phyloP scores from a whole-genome alignment of 2,797 vertebrate species.

The Pantherophis alleghaniensis region DNA sequence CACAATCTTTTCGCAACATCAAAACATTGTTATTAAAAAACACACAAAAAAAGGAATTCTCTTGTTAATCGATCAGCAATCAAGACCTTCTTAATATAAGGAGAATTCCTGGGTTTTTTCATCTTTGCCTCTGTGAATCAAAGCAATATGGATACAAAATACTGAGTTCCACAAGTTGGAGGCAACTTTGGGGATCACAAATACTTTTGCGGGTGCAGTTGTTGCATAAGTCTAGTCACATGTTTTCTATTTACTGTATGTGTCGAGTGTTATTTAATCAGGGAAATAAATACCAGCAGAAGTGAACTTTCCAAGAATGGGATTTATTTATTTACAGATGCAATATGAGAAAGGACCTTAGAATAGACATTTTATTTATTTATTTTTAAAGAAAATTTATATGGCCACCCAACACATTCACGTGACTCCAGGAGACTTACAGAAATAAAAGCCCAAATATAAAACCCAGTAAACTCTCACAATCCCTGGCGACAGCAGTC shows the following conservation, averaged over 20 bases:
- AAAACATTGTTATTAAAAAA: neutral
- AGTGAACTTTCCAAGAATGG: neutral
- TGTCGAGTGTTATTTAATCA: neutral
- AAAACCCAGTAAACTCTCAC: neutral
- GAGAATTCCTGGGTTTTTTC: neutral
- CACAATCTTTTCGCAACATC: neutral
- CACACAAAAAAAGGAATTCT: neutral
- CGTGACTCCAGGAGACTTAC: neutral
- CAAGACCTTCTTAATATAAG: neutral
- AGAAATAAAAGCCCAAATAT: neutral
- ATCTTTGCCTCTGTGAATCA: neutral
- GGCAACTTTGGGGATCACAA: neutral
- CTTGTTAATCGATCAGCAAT: neutral
- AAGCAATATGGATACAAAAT: neutral
- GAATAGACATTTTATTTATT: neutral
- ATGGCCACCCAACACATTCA: neutral
- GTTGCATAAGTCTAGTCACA: neutral
- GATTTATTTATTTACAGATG: neutral
- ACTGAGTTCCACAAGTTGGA: neutral
- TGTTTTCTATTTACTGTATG: neutral
- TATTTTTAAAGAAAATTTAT: neutral
- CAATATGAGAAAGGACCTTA: neutral
- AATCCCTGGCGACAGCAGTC: neutral
- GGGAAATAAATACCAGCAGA: conserved; percentile 8
- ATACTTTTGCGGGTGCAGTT: neutral